phyloP scores from a whole-genome alignment of 2,113 vertebrate genomes.

The Sciurus niger region DNA sequence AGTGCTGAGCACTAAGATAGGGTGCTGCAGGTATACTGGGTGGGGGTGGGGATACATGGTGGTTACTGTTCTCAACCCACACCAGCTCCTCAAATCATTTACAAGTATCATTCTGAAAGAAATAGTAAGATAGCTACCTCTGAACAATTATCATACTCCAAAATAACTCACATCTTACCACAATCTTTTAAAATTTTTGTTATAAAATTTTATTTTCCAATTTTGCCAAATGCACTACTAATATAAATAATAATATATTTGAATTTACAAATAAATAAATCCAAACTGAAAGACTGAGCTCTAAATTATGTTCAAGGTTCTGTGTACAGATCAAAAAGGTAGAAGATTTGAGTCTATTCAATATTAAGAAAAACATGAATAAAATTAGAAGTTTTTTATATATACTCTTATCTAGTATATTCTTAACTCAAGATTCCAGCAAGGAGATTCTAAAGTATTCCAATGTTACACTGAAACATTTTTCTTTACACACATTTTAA shows the following conservation, averaged over 20 bases:
- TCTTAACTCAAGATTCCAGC: background rate
- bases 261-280: slow-evolving; percentile 36
- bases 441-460: background rate
- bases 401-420: background rate
- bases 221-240: background rate
- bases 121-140: background rate
- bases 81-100: background rate
- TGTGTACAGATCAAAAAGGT: background rate
- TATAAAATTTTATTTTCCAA: background rate
- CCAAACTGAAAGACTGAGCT: background rate
- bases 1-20: background rate
- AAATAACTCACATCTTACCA: background rate
- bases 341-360: background rate
- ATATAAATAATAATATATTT: background rate
- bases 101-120: background rate
- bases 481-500: slow-evolving; percentile 16
- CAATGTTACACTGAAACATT: background rate
- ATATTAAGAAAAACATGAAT: background rate
- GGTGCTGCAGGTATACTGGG: background rate
- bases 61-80: background rate
- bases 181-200: background rate
- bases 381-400: slow-evolving; percentile 34
- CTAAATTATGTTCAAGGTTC: slow-evolving; percentile 32
- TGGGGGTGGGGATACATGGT: rapidly evolving
- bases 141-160: background rate